Evolutionary conservation across 2,888 invertebrate species (phyloP).

Genomic region (Nysson spinosus): DNA sequence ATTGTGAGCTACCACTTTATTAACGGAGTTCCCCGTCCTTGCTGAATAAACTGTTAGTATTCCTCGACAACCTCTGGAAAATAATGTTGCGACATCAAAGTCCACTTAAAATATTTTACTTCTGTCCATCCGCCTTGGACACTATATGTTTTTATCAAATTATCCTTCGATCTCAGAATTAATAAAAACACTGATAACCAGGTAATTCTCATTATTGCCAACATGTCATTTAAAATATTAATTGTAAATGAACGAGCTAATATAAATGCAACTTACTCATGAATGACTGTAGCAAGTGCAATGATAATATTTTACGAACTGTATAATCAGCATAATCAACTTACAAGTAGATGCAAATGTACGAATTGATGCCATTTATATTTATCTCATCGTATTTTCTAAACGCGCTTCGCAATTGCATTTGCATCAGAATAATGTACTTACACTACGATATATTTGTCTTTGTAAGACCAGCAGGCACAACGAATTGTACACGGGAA

Average conservation of each 20-base stretch:
- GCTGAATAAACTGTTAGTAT: slow-evolving; percentile 6
- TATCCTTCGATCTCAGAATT: too few relatives aligned
- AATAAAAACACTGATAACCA: too few relatives aligned
- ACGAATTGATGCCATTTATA: not conserved
- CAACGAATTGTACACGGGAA: slow-evolving; percentile 38
- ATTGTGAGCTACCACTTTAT: not conserved
- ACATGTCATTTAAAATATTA: too few relatives aligned
- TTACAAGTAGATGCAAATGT: not conserved
- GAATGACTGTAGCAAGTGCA: not conserved
- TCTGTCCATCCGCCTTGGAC: too few relatives aligned
- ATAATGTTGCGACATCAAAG: not conserved
- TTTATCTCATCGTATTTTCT: not conserved
- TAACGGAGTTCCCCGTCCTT: slow-evolving; percentile 3
- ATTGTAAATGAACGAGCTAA: too few relatives aligned
- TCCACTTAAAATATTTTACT: too few relatives aligned
- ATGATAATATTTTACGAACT: slow-evolving; percentile 9
- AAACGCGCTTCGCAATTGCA: not conserved
- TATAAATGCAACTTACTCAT: not conserved
- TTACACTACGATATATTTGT: slow-evolving; percentile 62
- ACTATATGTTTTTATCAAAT: too few relatives aligned
- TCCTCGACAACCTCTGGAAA: slow-evolving; percentile 55
- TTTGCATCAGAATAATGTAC: slow-evolving; percentile 27
- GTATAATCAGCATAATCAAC: slow-evolving; percentile 4
- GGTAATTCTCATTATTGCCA: too few relatives aligned
- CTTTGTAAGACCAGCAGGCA: slow-evolving; percentile 60